Base-by-base conservation (phyloP, 2,888 invertebrate species). In the Halictus ligatus region DNA sequence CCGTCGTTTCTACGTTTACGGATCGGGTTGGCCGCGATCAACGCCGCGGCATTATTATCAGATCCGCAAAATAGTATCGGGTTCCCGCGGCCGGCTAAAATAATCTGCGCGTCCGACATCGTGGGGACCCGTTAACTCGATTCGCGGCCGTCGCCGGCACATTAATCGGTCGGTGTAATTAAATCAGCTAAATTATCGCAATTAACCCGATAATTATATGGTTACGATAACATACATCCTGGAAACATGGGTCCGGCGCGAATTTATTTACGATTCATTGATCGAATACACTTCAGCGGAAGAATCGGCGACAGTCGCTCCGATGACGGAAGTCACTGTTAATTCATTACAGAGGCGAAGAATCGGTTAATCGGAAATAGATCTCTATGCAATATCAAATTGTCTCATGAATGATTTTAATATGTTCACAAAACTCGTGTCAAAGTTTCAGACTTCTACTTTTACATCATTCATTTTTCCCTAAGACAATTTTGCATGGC, bases 171-270 rank as follows among this genome's bases (percentile, higher is more conserved):
- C 13, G 29, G 25, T 79, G 84, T 83, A 84, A 85, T 85, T 84
- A 75, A 85, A 84, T 85, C 84, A 35, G 79, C 54, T 60, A 78
- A 85, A 83, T 85, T 84, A 85, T 85, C 79, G 64, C 75, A 80
- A 84, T 85, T 85, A 84, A 67, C 54, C 13, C 64, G 75, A 84
- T 73, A 75, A 84, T 85, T 84, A 85, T 85, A 84, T 72, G 79
- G 84, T 35, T 25, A 29, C 25, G 75, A 54, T 50, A 50, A 72
- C 79, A 35, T 58, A 50, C 48, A 79, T 75, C 84, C 79, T 40
- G 35, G 79, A 25, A 69, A 64, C 84, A 75, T 54, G 78, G 40
- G 21, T 40, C 35, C 72, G 54, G 40, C n/a, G 75, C 54, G 67
- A 75, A 85, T 84, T 85, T 80, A 72, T 84, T 83, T 80, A 67